A percentile compares a stretch with the other conserved stretches of the same genome.
These are phyloP conservation scores for Stenopsyche tienmushanensis DNA, from an alignment of 1,140 invertebrate species.

Conservation along the genomic window DNA sequence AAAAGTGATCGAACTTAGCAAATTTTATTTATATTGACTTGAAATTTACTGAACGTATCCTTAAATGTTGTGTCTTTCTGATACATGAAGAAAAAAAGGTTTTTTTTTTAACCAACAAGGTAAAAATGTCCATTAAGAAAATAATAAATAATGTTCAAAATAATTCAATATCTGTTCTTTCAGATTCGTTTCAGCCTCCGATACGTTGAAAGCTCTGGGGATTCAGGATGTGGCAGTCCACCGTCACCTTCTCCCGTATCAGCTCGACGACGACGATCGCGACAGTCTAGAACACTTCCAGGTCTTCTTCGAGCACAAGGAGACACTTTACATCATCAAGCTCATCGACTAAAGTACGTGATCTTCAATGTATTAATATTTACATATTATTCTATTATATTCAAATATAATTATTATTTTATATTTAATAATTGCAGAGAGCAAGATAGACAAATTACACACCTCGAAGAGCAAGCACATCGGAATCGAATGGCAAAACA, in stretches of 20 bases:
- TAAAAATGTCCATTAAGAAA: not conserved
- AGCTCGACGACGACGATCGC: constrained; percentile 6
- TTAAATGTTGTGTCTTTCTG: no score
- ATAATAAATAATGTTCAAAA: not conserved
- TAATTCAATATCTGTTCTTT: constrained; percentile 5
- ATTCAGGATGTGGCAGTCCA: constrained; percentile 39
- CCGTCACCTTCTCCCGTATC: constrained; percentile 21
- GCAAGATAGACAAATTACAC: constrained; percentile 75
- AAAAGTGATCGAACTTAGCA: no score
- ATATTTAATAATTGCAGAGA: constrained; percentile 58
- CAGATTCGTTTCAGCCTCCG: constrained; percentile 40
- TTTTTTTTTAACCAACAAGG: no score
- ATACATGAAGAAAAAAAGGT: no score
- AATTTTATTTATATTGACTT: no score
- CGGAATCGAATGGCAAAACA: constrained; percentile 67
- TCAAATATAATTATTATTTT: constrained; percentile 14
- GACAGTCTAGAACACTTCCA: constrained; percentile 24
- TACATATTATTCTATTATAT: constrained; percentile 14
- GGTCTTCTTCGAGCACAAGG: constrained; percentile 32
- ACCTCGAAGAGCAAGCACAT: constrained; percentile 75
- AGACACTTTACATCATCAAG: constrained; percentile 32
- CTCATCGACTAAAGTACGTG: constrained; percentile 30
- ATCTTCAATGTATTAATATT: not conserved
- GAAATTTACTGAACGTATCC: no score
- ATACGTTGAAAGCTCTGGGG: constrained; percentile 38